Base-by-base conservation (phyloP, 2,888 invertebrate species). In the Leucoma salicis region DNA sequence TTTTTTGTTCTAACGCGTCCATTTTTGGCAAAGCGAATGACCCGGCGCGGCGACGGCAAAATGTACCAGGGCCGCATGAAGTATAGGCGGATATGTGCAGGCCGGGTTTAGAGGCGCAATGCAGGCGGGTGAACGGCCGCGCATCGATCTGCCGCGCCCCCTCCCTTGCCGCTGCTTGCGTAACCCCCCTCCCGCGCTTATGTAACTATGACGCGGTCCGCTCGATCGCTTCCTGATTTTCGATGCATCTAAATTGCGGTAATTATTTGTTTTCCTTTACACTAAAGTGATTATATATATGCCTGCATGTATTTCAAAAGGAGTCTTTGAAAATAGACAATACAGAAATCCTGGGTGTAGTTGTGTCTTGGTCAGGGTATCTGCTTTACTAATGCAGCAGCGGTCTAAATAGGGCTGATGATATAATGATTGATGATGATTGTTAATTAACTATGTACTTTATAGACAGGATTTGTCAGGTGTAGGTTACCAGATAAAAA, bases 71-170 rank as follows among this genome's bases (percentile, higher is more conserved):
- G 72, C 65, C 65, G 63, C 80, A 82, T 67, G 56, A 67, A 61
- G 53, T 42, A 57, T 57, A 68, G 66, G 70, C 68, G 72, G 70
- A 65, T 68, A 72, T 66, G 67, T 66, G 67, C 67, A 59, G 54
- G 51, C 59, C 34, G 58, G 46, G 45, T 42, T 1, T 73, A 70
- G 70, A 78, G 82, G 83, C 88, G 87, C 87, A 87, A 81, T 87
- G 87, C 86, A 86, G 88, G 85, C 88, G 88, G 87, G 87, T 87
- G 82, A 87, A 87, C 83, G 83, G 80, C 89, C 88, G 77, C 76
- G 75, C 87, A 88, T 87, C 88, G 89, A 88, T 87, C 87, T 69
- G 57, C 48, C 60, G 66, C 56, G 65, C 70, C 55, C 38, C 51
- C 60, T 55, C 49, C 39, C 36, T 40, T 54, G 46, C 54, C 44